Evolutionary conservation across 2,113 vertebrate species (phyloP), one percentile per base, ranked within the genome.

Genomic region (Calcarius ornatus): DNA sequence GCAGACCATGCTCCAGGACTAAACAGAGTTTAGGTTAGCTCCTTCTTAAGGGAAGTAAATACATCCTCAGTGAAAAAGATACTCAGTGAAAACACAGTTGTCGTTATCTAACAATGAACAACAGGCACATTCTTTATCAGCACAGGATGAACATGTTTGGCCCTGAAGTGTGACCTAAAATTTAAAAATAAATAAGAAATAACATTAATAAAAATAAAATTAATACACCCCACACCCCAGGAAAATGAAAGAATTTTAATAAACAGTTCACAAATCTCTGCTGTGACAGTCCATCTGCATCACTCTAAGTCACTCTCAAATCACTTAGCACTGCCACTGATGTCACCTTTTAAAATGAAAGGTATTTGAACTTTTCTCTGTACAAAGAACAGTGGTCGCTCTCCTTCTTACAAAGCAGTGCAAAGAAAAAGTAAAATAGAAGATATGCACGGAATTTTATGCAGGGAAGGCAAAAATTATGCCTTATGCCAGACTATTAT

Each of bases 401-500:
- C 71, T 87, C 45, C 84, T 91, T 89, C 87, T 88, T 68, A 83
- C 65, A 95, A 95, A 93, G 81, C 66, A 94, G 45, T 3, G 6
- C 54, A 70, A 77, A 91, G 92, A 92, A 92, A 93, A 93, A 95
- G 88, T 96, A 68, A 97, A 92, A 95, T 91, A 84, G 81, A 96
- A 92, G 50, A 57, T 64, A 12, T 76, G 95, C 35, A 65, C 23
- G 27, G 68, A 73, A 91, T 94, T 96, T 97, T 97, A 96, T 94
- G 90, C 90, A 91, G 81, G 93, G 70, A 91, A 96, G 85, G 88
- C 94, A 97, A 96, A 97, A 98, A 96, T 94, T 96, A 96, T 82
- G 76, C 91, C 91, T 97, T 95, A 92, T 88, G 40, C 68, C 68
- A 86, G 77, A 96, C 92, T 95, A 96, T 95, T 97, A 96, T 60